Percentiles rank a stretch among this genome's conserved stretches.
Conservation (phyloP, 1,140 invertebrate species). For the Micrasema longulum region DNA sequence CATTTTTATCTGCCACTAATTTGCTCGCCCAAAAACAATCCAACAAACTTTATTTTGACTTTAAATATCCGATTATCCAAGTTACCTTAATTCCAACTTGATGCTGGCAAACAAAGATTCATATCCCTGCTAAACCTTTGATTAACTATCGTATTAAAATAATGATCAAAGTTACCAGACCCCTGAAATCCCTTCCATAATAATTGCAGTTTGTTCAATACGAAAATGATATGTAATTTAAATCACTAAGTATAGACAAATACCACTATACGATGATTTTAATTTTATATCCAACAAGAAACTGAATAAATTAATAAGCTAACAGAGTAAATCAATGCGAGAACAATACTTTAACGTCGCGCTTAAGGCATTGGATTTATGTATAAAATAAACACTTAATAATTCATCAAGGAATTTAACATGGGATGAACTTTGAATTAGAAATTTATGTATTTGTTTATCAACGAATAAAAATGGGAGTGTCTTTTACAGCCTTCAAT, state of each 20-base stretch:
- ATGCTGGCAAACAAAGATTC: no score
- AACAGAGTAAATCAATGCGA: conserved; percentile 6
- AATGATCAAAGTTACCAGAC: neutral
- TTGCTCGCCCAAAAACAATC: no score
- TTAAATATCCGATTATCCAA: no score
- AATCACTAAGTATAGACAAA: conserved; percentile 47
- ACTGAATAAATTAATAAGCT: conserved; percentile 22
- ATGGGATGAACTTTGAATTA: neutral
- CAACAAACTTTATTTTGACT: no score
- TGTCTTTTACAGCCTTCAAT: no score
- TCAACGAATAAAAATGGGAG: neutral
- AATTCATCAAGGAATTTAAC: neutral
- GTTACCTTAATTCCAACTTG: neutral
- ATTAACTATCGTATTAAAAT: neutral
- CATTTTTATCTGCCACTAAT: no score
- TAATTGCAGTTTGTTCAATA: conserved; percentile 43
- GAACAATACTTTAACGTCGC: neutral
- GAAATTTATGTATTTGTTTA: neutral
- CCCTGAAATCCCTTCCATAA: conserved; percentile 5
- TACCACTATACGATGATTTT: conserved; percentile 40
- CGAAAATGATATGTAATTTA: conserved; percentile 50
- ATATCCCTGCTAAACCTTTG: no score
- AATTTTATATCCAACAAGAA: conserved; percentile 35
- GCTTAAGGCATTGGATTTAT: neutral
- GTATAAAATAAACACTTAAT: neutral